Evolutionary conservation across 2,888 invertebrate species (phyloP).

Genomic region (Escarpia spicata): DNA sequence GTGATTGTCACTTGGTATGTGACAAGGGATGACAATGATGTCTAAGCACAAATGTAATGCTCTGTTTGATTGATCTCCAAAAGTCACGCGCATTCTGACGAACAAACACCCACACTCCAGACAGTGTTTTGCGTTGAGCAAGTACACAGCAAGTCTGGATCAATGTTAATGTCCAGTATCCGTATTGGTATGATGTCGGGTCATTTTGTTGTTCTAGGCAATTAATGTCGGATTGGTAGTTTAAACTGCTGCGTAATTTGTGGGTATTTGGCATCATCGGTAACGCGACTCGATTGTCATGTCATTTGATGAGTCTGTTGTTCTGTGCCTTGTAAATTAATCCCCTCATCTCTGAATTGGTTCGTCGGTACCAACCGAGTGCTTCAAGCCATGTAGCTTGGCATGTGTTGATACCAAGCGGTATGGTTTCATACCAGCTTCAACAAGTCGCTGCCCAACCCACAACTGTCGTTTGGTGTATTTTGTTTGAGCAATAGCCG

Average conservation of each 20-base stretch:
- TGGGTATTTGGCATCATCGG: background rate
- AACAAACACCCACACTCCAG: background rate
- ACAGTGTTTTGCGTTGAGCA: background rate
- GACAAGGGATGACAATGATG: background rate
- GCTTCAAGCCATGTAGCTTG: background rate
- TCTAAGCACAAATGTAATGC: conserved; percentile 13
- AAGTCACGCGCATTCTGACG: background rate
- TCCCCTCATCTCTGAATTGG: background rate
- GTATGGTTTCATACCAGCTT: background rate
- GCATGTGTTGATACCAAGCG: background rate
- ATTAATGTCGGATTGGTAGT: background rate
- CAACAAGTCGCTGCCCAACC: background rate
- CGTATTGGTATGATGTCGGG: background rate
- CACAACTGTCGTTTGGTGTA: background rate
- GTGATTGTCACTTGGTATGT: background rate
- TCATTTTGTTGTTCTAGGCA: background rate
- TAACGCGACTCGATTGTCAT: background rate
- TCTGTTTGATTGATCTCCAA: background rate
- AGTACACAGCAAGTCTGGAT: background rate
- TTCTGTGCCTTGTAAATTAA: background rate
- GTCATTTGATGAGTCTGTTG: background rate
- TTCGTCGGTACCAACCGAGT: background rate
- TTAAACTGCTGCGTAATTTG: background rate
- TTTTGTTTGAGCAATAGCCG: background rate
- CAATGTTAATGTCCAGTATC: background rate